Evolutionary conservation across 2,113 vertebrate genomes (phyloP).

Genomic region (Dasyurus viverrinus): DNA sequence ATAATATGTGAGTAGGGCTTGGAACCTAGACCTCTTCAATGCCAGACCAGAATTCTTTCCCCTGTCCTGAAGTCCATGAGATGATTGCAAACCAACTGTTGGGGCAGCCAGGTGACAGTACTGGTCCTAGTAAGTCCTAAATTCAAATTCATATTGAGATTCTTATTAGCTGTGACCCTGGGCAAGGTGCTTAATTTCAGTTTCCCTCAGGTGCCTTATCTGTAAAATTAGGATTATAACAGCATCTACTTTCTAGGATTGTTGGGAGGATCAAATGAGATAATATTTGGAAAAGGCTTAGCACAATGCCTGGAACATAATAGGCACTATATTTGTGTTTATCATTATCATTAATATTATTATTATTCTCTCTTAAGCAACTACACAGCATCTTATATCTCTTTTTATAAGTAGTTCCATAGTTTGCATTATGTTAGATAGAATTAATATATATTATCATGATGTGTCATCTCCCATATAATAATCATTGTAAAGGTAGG

Average conservation of each 20-base stretch:
- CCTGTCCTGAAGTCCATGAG: neutral
- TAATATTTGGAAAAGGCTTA: neutral
- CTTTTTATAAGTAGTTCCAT: neutral
- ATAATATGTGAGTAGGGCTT: neutral
- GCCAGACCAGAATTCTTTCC: neutral
- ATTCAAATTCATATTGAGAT: neutral
- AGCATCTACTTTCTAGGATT: neutral
- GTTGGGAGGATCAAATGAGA: neutral
- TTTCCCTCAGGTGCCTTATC: neutral
- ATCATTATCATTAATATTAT: neutral
- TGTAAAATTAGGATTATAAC: neutral
- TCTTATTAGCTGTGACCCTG: neutral
- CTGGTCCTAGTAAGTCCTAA: neutral
- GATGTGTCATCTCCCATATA: neutral
- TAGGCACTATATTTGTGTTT: neutral
- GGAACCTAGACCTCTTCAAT: neutral
- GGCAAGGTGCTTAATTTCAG: neutral
- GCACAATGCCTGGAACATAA: neutral
- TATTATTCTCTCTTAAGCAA: neutral
- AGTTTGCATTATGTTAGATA: neutral
- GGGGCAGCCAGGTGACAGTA: neutral
- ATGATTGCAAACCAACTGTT: neutral
- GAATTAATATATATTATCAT: neutral
- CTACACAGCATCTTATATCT: neutral
- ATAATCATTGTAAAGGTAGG: neutral